Base-by-base conservation (phyloP, 2,797 vertebrate genomes). In the Hephaestus fuliginosus region DNA sequence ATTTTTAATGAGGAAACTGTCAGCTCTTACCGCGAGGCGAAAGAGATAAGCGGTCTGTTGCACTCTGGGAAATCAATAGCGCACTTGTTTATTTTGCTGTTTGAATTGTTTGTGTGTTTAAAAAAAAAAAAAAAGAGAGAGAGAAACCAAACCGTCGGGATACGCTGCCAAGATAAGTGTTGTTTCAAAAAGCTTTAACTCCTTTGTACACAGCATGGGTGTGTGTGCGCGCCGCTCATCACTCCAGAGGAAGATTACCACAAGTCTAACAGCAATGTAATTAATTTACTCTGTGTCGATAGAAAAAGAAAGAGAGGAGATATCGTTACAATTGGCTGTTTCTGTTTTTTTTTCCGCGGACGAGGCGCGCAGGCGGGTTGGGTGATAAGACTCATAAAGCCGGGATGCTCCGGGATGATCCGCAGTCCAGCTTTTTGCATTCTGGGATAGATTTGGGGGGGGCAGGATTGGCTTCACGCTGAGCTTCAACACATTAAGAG, bases 21-120 rank as follows among this genome's bases (percentile, higher is more conserved):
- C 95, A 95, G 95, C 93, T 93, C 93, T 95, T 88, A 95, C 91
- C 67, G 87, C 93, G 89, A 95, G 95, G 95, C 94, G 89, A 94
- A 93, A 92, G 86, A 94, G 95, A 96, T 93, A 95, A 96, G 95
- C 94, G 94, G 92, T 93, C 95, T 92, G 94, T 91, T 96, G 95
- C 96, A 95, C 95, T 97, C 95, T 92, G 94, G 95, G 96, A 97
- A 96, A 94, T 95, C 95, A 96, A 95, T 95, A 93, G 88, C 87
- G 68, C 95, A 93, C 95, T 96, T 96, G 95, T 96, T 97, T 97
- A 96, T 97, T 97, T 97, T 97, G 96, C 96, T 95, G 95, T 96
- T 96, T 94, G 95, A 96, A 96, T 96, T 96, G 96, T 97, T 96
- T 96, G 94, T 92, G 94, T 90, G 91, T 94, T 95, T 94, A 93